Base-by-base conservation (phyloP, 2,888 invertebrate species). In the Thera obeliscata region DNA sequence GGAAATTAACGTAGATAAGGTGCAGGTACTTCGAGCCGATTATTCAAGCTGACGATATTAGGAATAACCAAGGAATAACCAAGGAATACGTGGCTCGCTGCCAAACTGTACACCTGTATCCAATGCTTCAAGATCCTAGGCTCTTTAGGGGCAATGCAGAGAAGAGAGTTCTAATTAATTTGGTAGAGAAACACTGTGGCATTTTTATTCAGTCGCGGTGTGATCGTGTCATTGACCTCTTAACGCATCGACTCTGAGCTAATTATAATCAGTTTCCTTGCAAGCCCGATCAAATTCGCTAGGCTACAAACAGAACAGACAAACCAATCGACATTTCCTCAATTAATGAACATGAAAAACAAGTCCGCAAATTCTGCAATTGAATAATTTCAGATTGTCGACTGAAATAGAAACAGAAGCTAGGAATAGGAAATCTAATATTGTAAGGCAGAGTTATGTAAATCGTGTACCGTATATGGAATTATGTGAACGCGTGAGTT, bases 201-300 rank as follows among this genome's bases (percentile, higher is more conserved):
- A 80, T 78, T 84, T 85, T 83, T 77, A 82, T 86, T 81, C 80
- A 82, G 81, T 81, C 79, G 82, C 81, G 75, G 78, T 76, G 77
- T 73, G 78, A 77, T 72, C 76, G 85, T 89, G 92, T 92, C 92
- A 91, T 89, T 92, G 92, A 90, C 91, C 92, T 80, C 83, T 87
- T 89, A 90, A 90, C 88, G 87, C 87, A 88, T 87, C 84, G 84
- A 85, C 76, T 85, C 78, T 82, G 84, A 81, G 85, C 88, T 91
- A 91, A 92, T 91, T 90, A 88, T 91, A 90, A 87, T 83, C 81
- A 78, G 81, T 86, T 88, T 90, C 87, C 87, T 86, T 84, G 83
- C 80, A 77, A 67, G 72, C 72, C 73, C 73, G 73, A 60, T 67
- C 56, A 56, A 66, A 71, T 70, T 67, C 67, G 63, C 70, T 7